Conservation (phyloP, 1,140 invertebrate species). For the Procambarus virginalis region DNA sequence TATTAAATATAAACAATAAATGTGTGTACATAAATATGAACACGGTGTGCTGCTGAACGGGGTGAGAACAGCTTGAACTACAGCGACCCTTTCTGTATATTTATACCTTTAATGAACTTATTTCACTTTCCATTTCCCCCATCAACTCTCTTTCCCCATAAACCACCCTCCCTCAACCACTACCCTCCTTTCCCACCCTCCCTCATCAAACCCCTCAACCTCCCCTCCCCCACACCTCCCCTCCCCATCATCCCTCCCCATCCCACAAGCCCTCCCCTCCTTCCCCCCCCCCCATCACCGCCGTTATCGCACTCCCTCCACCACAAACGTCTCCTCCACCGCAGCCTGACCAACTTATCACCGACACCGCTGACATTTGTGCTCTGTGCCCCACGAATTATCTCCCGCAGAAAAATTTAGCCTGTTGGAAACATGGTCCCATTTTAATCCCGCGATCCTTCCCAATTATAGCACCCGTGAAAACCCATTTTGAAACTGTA, state of each 20-base stretch:
- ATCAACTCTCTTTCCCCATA: not conserved
- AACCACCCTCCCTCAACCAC: not conserved
- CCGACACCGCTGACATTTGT: not conserved
- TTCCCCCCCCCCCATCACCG: not conserved
- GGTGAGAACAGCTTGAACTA: too few relatives aligned
- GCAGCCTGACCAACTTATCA: not conserved
- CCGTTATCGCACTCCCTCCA: not conserved
- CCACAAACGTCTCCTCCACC: conserved; percentile 1
- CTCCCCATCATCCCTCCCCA: not conserved
- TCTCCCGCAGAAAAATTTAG: not conserved
- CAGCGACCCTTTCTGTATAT: too few relatives aligned
- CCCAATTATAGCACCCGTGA: not conserved
- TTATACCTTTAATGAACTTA: too few relatives aligned
- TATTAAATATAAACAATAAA: not conserved
- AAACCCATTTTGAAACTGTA: too few relatives aligned
- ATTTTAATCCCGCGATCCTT: not conserved
- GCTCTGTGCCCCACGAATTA: not conserved
- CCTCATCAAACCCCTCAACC: not conserved
- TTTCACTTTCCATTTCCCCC: too few relatives aligned
- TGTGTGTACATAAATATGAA: not conserved
- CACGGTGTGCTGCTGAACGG: not conserved
- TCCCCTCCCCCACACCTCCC: too few relatives aligned
- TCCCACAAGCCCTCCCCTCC: too few relatives aligned
- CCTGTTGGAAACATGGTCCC: not conserved
- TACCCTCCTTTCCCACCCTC: not conserved